A percentile compares a stretch with the other conserved stretches of the same genome.
phyloP scores from a whole-genome alignment of 1,140 invertebrate genomes.

The Harlomillsia oculata region DNA sequence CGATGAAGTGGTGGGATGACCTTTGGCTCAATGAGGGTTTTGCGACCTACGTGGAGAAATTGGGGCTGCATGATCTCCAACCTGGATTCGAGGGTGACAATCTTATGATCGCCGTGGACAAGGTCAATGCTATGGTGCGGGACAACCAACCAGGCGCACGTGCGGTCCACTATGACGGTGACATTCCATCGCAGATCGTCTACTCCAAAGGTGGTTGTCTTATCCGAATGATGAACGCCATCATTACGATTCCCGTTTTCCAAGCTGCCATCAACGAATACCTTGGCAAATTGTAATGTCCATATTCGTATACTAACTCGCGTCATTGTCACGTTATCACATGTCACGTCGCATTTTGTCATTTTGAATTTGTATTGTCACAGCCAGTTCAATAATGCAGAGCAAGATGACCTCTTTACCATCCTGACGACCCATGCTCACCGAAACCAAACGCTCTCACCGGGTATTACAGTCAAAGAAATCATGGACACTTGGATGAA shows the following conservation, averaged over 20 bases:
- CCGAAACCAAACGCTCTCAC: background rate
- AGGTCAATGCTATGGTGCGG: background rate
- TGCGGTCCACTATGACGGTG: background rate
- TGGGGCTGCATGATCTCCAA: background rate
- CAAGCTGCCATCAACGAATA: constrained; percentile 54
- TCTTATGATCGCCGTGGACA: background rate
- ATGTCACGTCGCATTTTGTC: no score
- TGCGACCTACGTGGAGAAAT: background rate
- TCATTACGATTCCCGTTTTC: constrained; percentile 59
- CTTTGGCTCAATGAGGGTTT: background rate
- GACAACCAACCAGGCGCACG: background rate
- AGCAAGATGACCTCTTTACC: constrained; percentile 59
- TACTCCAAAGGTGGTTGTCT: constrained; percentile 52
- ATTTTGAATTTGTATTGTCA: background rate
- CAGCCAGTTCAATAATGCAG: constrained; percentile 54
- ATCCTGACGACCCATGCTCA: constrained; percentile 49
- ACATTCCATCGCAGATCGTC: background rate
- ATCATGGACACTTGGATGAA: constrained; percentile 74
- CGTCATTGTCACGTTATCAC: background rate
- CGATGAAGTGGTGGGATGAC: background rate
- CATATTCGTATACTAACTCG: background rate
- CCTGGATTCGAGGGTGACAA: background rate
- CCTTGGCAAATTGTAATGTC: constrained; percentile 39
- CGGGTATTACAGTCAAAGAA: constrained; percentile 44
- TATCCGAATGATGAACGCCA: constrained; percentile 68